Evolutionary conservation across 2,113 vertebrate genomes (phyloP), one percentile per base, ranked within the genome.

Genomic region (Apteryx mantelli): DNA sequence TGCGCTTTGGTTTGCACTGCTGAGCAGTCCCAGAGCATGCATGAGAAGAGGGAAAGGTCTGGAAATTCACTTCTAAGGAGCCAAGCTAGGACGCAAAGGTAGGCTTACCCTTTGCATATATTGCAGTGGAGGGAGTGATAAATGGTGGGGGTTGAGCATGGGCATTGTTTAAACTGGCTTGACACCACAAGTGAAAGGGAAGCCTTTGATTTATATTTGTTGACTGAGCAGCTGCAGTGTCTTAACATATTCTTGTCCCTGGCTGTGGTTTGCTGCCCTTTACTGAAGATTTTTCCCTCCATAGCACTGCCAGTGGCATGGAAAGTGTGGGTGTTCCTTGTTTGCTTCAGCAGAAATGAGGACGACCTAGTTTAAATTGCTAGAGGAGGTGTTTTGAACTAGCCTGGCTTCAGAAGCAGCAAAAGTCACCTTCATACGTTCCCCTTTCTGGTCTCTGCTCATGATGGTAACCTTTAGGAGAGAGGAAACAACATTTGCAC

Each of bases 361-460:
- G 42, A n/a, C 63, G 53, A 94, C 85, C 88, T 46, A 61, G 44
- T 80, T 89, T 74, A 91, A 61, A 70, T 13, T 58, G 71, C 66
- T 53, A 32, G 30, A n/a, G 46, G n/a, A 85, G 61, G 78, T 34
- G 48, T 89, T 96, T 70, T 91, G 52, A 71, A 38, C 42, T 52
- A 76, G n/a, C 84, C 42, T 75, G 61, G 26, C 38, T 89, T 44
- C 73, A 12, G 48, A 75, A 38, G 68, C 74, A 94, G 84, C 82
- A 69, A 56, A 77, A 94, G 14, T 32, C 55, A 32, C 14, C 77
- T 78, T 88, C 0, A 0, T 40, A 32, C 56, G 63, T 8, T 82
- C 25, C 61, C 34, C 56, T 19, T 2, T 1, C 38, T 36, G 44
- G 73, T 46, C 42, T 53, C 69, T 79, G 52, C 40, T 52, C 3